Evolutionary conservation across 2,797 vertebrate genomes (phyloP), one percentile per base, ranked within the genome.

Genomic region (Caiman crocodilus): DNA sequence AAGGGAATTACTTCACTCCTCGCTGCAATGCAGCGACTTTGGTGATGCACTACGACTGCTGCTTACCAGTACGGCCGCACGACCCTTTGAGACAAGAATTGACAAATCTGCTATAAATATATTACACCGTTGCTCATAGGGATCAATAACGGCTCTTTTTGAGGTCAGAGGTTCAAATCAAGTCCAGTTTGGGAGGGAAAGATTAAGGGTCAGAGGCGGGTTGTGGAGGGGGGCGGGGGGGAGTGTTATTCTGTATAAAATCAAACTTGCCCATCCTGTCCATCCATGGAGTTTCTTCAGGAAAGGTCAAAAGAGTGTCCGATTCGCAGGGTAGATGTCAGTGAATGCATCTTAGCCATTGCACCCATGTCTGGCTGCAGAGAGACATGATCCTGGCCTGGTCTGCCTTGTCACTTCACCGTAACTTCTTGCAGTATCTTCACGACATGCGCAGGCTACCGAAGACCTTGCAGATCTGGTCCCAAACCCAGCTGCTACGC

Each of bases 311-410:
- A 7, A 18, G 67, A 1, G 69, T 42, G 2, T 16, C 20, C 18
- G 90, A 6, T 1, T 0, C 4, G 35, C 55, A 16, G 67, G 10
- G 5, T 2, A 20, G 2, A 42, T 56, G 26, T 55, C 4, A 0
- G 8, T 2, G 85, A 57, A 61, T 30, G 60, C 8, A 7, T 61
- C 26, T 26, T 13, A 50, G 26, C 23, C 11, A 0, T 63, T 67
- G 64, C 3, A 1, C 67, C 30, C 69, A 74, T 8, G 6, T 42
- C 15, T n/a, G 60, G 14, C 35, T 32, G 84, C 83, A 83, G 79
- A 85, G 79, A 76, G 30, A 20, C 1, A 1, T 2, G 3, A 28
- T 8, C 4, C 10, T 30, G 42, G 23, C 14, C 78, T 61, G 14
- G 23, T 14, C 17, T 21, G 7, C 32, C 56, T 57, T n/a, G 28